Evolutionary conservation across 2,113 vertebrate species (phyloP).

Genomic region (Chelonoidis abingdonii): DNA sequence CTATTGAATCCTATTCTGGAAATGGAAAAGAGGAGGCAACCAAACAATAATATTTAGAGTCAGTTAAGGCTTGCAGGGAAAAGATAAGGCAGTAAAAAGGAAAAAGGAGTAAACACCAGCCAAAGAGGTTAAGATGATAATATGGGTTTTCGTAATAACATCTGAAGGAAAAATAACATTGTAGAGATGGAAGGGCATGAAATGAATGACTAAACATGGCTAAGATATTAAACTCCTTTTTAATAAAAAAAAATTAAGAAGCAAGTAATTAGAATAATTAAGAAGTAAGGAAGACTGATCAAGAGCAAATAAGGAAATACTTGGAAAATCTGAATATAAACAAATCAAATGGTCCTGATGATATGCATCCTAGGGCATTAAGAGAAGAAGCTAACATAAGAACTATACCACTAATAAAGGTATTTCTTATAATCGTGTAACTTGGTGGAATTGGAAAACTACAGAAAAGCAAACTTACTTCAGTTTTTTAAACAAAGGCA

Average conservation of each 20-base stretch:
- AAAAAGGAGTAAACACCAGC: slow-evolving; percentile 64
- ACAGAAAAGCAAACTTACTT: background rate
- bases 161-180: slow-evolving; percentile 20
- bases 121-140: slow-evolving; percentile 69
- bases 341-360: background rate
- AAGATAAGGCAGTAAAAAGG: slow-evolving; percentile 66
- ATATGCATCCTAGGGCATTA: background rate
- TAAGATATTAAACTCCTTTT: slow-evolving; percentile 17
- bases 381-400: background rate
- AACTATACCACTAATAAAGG: background rate
- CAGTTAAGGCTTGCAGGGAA: slow-evolving; percentile 53
- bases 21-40: slow-evolving; percentile 35
- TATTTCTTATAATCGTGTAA: background rate
- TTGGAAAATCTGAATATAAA: background rate
- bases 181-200: background rate
- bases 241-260: background rate
- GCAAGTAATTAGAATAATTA: slow-evolving; percentile 3
- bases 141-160: slow-evolving; percentile 57
- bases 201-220: slow-evolving; percentile 52
- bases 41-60: slow-evolving; percentile 52
- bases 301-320: slow-evolving; percentile 17
- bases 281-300: slow-evolving; percentile 6
- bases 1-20: slow-evolving; percentile 45
- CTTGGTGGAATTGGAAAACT: background rate
- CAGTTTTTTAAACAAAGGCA: background rate